A percentile compares a stretch with the other conserved stretches of the same genome.
These are phyloP conservation scores for Stenopsyche tienmushanensis DNA, from an alignment of 1,140 invertebrate species.

Conservation along the genomic window DNA sequence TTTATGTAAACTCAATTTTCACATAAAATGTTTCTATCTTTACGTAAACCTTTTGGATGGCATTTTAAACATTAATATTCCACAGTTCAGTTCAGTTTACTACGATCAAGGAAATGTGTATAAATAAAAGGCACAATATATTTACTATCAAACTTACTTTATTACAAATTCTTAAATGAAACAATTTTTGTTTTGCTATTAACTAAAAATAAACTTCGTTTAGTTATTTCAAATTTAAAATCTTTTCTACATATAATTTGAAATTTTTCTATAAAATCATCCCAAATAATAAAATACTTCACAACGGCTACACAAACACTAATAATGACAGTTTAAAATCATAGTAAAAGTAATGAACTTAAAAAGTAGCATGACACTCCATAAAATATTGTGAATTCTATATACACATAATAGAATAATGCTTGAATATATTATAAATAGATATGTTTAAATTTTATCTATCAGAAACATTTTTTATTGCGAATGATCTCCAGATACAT, in stretches of 20 bases:
- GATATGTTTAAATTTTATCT: no score
- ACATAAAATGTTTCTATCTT: no score
- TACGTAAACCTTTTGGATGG: no score
- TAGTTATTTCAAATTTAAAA: not conserved
- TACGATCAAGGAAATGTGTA: not conserved
- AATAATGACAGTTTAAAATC: not conserved
- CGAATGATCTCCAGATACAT: no score
- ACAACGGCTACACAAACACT: slow-evolving; percentile 15
- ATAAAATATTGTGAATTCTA: not conserved
- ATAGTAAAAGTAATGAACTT: not conserved
- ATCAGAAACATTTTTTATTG: no score
- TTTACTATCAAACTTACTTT: slow-evolving; percentile 1
- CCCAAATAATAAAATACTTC: slow-evolving; percentile 3
- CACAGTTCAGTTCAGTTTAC: no score
- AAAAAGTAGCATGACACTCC: not conserved
- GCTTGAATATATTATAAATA: no score
- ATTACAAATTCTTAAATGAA: not conserved
- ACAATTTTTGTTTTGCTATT: not conserved
- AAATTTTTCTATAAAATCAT: not conserved
- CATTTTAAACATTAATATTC: no score
- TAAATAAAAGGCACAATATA: not conserved
- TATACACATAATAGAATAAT: not conserved
- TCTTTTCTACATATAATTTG: not conserved
- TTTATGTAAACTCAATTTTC: no score
- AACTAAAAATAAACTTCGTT: not conserved